Evolutionary conservation across 2,797 vertebrate genomes (phyloP), one percentile per base, ranked within the genome.

Genomic region (Champsocephalus esox): DNA sequence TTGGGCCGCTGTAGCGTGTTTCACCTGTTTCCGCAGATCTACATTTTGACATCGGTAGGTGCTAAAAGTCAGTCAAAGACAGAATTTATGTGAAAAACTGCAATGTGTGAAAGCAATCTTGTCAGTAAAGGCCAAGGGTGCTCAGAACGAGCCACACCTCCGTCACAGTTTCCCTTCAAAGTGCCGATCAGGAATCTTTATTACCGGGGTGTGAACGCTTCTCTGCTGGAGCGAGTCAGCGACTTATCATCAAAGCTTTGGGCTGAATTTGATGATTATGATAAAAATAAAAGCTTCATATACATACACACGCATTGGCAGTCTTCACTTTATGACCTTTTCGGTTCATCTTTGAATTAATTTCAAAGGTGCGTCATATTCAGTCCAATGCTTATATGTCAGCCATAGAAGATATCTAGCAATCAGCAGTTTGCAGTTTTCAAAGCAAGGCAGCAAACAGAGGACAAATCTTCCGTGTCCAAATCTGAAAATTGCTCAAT

Each of bases 401-500:
- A 70, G 73, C 51, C 3, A 6, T 3, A 24, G 68, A 54, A 65
- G 78, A 68, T 38, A 19, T 64, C 38, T 69, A 62, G 34, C 55
- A 63, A 56, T 74, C 56, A 66, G 58, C 11, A 3, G 44, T 55
- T 70, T 84, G 57, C 3, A 32, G 21, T 38, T 66, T 67, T 66
- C 3, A 63, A 80, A 57, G 43, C 14, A 75, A 73, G 50, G 43
- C 54, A 19, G 51, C 73, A 45, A 57, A 6, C 48, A 2, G 66
- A 54, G 66, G 43, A 61, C 28, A 52, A 65, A 49, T 73, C 48
- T 16, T 72, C 57, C 12, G 32, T 65, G 63, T 56, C 58, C 8
- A 66, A 51, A 77, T 65, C 24, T 21, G 13, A 28, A n/a, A 68
- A 82, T 83, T 65, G 48, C 70, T 83, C 56, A 73, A 58, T 60